phyloP scores from a whole-genome alignment of 2,113 vertebrate species.

The Acrocephalus kingi region DNA sequence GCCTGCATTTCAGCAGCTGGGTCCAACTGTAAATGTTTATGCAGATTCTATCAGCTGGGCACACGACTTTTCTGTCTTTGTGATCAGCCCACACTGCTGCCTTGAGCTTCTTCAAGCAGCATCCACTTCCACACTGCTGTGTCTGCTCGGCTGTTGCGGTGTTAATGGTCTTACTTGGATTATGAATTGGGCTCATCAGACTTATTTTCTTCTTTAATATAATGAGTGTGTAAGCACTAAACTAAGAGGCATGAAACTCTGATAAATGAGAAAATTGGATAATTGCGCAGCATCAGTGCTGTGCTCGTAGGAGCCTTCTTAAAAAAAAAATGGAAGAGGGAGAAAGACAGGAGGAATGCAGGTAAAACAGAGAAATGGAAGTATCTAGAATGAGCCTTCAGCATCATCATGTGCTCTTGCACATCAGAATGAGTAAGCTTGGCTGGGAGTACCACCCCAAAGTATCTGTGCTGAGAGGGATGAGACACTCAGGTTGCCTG shows the following conservation, averaged over 20 bases:
- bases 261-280: neutral
- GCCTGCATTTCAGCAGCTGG: neutral
- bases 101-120: neutral
- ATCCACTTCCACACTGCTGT: neutral
- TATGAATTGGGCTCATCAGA: constrained; percentile 52
- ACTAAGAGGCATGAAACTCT: constrained; percentile 20
- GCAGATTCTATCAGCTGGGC: neutral
- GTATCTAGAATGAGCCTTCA: neutral
- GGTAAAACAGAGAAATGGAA: neutral
- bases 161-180: constrained; percentile 20
- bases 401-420: too few relatives aligned
- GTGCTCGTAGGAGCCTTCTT: neutral
- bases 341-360: neutral
- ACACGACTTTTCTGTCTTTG: neutral
- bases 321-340: neutral
- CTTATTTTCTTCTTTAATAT: constrained; percentile 44
- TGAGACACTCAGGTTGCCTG: neutral
- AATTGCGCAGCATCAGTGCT: neutral
- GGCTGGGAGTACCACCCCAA: neutral
- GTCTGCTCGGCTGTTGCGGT: neutral
- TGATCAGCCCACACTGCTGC: neutral
- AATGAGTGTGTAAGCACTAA: constrained; percentile 31
- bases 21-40: neutral
- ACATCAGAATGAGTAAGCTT: neutral
- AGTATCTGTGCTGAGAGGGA: neutral